Evolutionary conservation across 2,888 invertebrate genomes (phyloP).

Genomic region (Teleogryllus oceanicus): DNA sequence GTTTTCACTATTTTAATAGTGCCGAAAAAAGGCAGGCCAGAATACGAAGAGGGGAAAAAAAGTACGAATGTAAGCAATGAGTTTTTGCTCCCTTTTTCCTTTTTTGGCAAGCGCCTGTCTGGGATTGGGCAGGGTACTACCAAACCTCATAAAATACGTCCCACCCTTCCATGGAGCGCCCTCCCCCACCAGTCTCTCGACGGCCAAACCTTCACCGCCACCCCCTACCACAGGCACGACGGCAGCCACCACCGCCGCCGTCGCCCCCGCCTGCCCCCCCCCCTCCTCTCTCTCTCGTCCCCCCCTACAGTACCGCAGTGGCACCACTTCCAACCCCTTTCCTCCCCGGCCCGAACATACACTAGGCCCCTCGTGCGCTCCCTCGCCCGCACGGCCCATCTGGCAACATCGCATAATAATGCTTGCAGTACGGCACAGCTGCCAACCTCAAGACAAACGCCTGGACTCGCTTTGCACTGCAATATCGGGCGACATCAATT

Average conservation of each 20-base stretch:
- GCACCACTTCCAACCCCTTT: conserved; percentile 25
- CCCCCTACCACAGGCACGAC: too few species aligned
- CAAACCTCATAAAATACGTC: conserved; percentile 28
- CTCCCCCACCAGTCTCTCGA: neutral
- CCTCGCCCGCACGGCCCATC: conserved; percentile 26
- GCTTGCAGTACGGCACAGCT: conserved; percentile 30
- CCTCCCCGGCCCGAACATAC: conserved; percentile 3
- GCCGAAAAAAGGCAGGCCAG: neutral
- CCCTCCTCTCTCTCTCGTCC: neutral
- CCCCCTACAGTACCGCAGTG: conserved; percentile 31
- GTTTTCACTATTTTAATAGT: conserved; percentile 18
- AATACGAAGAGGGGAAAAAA: neutral
- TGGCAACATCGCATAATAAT: conserved; percentile 35
- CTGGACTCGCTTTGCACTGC: neutral
- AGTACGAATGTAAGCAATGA: conserved; percentile 7
- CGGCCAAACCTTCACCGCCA: conserved; percentile 11
- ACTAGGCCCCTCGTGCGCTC: neutral
- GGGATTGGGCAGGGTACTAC: conserved; percentile 23
- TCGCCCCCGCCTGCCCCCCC: neutral
- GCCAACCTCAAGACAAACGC: conserved; percentile 39
- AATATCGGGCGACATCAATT: too few species aligned
- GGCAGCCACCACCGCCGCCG: neutral
- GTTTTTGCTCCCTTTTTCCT: neutral
- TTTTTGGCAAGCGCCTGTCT: conserved; percentile 18
- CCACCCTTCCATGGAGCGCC: conserved; percentile 4